Conservation (phyloP, 92 coral and sea anemone genomes). For the Bergia puertoricense region DNA sequence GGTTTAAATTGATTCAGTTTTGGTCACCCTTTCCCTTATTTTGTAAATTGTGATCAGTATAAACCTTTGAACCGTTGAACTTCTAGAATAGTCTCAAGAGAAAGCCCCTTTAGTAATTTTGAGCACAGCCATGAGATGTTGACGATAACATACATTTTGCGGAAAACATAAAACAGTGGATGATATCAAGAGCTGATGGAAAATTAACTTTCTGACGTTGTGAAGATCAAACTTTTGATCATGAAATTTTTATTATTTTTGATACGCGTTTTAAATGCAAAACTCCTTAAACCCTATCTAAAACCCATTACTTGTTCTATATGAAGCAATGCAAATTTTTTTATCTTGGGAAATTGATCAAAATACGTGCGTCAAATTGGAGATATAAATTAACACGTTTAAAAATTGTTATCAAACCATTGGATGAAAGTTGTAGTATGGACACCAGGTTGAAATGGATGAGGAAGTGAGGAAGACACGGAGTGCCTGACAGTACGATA, state of each 20-base stretch:
- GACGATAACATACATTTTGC: neutral
- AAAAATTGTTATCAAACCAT: neutral
- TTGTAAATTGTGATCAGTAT: too few species aligned
- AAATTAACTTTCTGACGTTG: neutral
- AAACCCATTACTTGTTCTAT: too few species aligned
- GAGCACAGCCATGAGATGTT: neutral
- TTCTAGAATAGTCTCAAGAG: too few species aligned
- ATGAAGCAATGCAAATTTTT: neutral
- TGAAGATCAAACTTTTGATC: neutral
- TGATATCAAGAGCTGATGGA: neutral
- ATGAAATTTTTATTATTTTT: neutral
- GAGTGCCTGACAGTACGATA: neutral
- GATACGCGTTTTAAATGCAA: too few species aligned
- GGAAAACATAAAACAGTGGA: too few species aligned
- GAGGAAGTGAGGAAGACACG: neutral
- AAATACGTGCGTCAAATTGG: neutral
- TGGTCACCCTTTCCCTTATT: too few species aligned
- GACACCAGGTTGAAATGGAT: neutral
- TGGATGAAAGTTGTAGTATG: too few species aligned
- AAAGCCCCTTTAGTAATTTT: neutral
- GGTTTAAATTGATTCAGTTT: too few species aligned
- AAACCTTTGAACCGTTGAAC: too few species aligned
- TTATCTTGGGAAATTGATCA: neutral
- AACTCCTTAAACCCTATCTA: too few species aligned
- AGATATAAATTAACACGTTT: neutral